Percentiles rank a stretch among this genome's conserved stretches.
These are phyloP conservation scores for Atrichornis clamosus DNA, from an alignment of 2,113 vertebrate species.

Conservation along the genomic window DNA sequence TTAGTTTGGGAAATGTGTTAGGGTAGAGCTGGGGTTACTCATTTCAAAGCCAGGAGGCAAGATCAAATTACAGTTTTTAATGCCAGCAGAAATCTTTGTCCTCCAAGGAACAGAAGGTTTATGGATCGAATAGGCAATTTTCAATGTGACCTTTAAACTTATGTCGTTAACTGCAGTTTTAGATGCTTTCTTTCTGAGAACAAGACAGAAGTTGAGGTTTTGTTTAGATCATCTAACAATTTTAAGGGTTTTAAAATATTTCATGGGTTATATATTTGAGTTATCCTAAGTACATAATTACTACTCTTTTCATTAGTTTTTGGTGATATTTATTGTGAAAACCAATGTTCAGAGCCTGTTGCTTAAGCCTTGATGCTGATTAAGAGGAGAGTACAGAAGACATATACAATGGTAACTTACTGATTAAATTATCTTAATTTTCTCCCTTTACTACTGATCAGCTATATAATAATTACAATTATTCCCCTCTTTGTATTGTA, in stretches of 20 bases:
- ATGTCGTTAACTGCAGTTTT: fast-evolving
- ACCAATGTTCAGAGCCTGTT: not conserved
- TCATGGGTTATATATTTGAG: not conserved
- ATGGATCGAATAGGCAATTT: not conserved
- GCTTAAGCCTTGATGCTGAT: not conserved
- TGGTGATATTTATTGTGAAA: not conserved
- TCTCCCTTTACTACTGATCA: not conserved
- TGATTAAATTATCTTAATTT: not conserved
- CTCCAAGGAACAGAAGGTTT: not conserved
- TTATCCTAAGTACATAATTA: not conserved
- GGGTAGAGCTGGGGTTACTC: not conserved
- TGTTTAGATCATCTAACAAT: not conserved
- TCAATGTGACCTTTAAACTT: not conserved
- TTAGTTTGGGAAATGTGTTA: not conserved
- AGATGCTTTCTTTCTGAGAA: not conserved
- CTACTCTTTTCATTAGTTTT: not conserved
- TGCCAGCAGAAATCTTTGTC: not conserved
- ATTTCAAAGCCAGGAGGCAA: not conserved
- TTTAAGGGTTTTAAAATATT: not conserved
- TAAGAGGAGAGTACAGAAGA: not conserved
- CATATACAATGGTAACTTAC: not conserved
- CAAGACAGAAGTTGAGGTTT: not conserved
- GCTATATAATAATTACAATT: not conserved
- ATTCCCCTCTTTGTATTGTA: not conserved
- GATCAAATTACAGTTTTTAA: not conserved